A percentile compares a stretch with the other conserved stretches of the same genome.
phyloP scores from a whole-genome alignment of 2,113 vertebrate genomes.

The Chascanopsetta lugubris region DNA sequence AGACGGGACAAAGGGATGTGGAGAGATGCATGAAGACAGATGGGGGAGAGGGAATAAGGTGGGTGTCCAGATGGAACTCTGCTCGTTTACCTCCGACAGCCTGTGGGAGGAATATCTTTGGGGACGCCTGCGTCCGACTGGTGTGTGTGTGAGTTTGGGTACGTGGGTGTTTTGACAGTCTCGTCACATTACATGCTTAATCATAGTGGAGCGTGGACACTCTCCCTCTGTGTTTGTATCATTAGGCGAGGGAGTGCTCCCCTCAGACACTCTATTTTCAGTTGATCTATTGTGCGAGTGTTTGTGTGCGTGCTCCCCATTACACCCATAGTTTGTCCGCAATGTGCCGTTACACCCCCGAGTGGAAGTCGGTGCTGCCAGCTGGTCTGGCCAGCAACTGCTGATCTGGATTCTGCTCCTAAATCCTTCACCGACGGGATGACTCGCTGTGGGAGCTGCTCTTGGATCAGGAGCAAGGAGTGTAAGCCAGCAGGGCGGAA shows the following conservation, averaged over 20 bases:
- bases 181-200: constrained; percentile 19
- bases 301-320: constrained; percentile 27
- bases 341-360: constrained; percentile 51
- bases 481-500: constrained; percentile 36
- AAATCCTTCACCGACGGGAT: constrained; percentile 49
- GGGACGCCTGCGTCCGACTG: constrained; percentile 41
- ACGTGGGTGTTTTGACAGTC: constrained; percentile 33
- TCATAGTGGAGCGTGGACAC: constrained; percentile 35
- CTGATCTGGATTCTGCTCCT: constrained; percentile 63
- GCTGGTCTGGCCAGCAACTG: constrained; percentile 46
- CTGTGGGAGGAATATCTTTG: constrained; percentile 57
- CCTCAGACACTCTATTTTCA: constrained; percentile 26
- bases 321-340: constrained; percentile 40
- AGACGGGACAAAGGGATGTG: constrained; percentile 25
- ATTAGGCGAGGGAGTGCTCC: constrained; percentile 28
- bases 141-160: constrained; percentile 13
- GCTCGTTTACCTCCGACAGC: constrained; percentile 53
- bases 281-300: constrained; percentile 30
- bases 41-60: constrained; percentile 35
- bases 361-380: constrained; percentile 42
- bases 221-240: constrained; percentile 46
- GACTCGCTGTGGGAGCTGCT: constrained; percentile 41
- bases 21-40: constrained; percentile 50
- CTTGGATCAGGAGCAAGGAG: constrained; percentile 59
- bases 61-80: constrained; percentile 55